Base-by-base conservation (phyloP, 2,797 vertebrate species). In the Ptychadena robeensis region DNA sequence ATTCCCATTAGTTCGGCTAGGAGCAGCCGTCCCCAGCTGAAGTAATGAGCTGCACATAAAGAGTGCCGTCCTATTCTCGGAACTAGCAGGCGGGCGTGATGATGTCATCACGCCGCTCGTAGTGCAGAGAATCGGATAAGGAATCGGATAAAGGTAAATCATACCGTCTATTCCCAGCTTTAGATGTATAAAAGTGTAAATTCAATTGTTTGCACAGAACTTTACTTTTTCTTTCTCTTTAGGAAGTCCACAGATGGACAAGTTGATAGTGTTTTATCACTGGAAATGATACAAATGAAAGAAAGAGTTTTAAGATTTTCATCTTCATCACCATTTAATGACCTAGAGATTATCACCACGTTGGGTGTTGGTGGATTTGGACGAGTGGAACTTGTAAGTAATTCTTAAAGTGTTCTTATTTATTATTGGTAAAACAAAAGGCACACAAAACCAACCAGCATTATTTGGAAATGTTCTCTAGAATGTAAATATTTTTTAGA, bases 301-400 rank as follows among this genome's bases (percentile, higher is more conserved):
- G 95, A 97, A 74, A 94, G 93, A 87, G 93, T 96, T 86, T 91
- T 93, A 38, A 87, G 71, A 74, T 95, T 96, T 82, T 89, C 94
- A 65, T 76, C 95, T 34, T 92, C 93, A 25, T 90, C 91, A 72
- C 96, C 96, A 32, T 96, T 97, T 78, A 93, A 96, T 88, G 94
- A 94, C 87, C 93, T 98, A 88, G 95, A 98, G 86, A 90, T 96
- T 87, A 89, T 98, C 1, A 87, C 96, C 10, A 98, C 96, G 25
- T 93, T 98, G 80, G 96, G 96, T 66, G 96, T 98, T 22, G 97
- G 96, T 73, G 96, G 97, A 59, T 98, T 98, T 79, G 97, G 97
- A 86, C 95, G 97, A 88, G 97, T 98, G 65, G 96, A 98, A 86
- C 93, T 98, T 93, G 97, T 98, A 92, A 95, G 95, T 80, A 82